phyloP scores from a whole-genome alignment of 2,888 invertebrate genomes.

The Euclidia mi region DNA sequence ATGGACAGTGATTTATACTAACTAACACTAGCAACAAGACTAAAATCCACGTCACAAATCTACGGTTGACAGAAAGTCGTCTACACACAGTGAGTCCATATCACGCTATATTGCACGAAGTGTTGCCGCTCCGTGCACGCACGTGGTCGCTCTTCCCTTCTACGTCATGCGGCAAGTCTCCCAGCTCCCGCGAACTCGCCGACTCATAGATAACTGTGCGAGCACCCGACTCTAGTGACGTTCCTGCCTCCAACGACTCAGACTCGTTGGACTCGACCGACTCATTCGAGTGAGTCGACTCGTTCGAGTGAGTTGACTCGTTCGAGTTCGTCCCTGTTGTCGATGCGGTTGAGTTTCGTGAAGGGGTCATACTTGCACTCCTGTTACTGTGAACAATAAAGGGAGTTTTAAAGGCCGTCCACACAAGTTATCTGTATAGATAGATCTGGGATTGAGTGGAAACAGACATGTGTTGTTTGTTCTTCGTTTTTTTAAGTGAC shows the following conservation, averaged over 20 bases:
- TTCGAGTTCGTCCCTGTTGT: neutral
- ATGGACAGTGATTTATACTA: too few species aligned
- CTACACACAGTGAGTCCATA: too few species aligned
- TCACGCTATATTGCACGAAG: conserved; percentile 15
- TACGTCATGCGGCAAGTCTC: neutral
- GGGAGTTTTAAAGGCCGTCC: too few species aligned
- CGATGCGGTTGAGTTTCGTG: neutral
- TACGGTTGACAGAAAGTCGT: too few species aligned
- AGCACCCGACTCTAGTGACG: conserved; percentile 47
- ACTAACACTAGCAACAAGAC: too few species aligned
- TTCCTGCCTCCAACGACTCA: conserved; percentile 6
- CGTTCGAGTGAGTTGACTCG: neutral
- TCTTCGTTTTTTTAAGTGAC: too few species aligned
- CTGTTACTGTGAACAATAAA: conserved; percentile 6
- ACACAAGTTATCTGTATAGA: too few species aligned
- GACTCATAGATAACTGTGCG: conserved; percentile 62
- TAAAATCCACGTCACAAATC: too few species aligned
- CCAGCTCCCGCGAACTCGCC: conserved; percentile 13
- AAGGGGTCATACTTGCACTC: neutral
- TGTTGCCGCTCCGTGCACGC: conserved; percentile 4
- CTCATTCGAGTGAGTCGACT: conserved; percentile 1
- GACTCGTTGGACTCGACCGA: conserved; percentile 2
- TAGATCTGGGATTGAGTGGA: too few species aligned
- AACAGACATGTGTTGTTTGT: too few species aligned
- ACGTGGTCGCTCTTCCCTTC: neutral